Conservation (phyloP, 2,113 vertebrate genomes). For the Heptranchias perlo region DNA sequence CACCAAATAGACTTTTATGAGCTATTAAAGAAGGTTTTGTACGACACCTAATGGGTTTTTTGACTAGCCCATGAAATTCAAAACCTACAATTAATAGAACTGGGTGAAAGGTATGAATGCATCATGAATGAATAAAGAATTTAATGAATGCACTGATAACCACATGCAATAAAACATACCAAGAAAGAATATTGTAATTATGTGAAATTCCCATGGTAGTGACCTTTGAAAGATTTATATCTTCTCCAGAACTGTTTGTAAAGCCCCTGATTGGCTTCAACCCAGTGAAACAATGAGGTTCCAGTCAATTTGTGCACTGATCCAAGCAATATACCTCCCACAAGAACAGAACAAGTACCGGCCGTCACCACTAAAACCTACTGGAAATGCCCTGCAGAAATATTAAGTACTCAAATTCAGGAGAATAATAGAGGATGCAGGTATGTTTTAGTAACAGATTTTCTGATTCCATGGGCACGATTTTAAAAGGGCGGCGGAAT, state of each 20-base stretch:
- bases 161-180: constrained; percentile 18
- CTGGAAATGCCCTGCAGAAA: not conserved
- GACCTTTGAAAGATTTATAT: constrained; percentile 35
- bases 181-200: constrained; percentile 33
- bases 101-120: constrained; percentile 23
- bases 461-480: no score
- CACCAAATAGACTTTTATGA: not conserved
- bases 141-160: constrained; percentile 33
- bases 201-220: constrained; percentile 31
- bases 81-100: constrained; percentile 16
- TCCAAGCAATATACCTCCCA: constrained; percentile 30
- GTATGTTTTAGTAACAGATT: not conserved
- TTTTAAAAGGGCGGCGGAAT: no score
- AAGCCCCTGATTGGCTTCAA: not conserved
- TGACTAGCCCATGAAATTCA: not conserved
- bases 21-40: not conserved
- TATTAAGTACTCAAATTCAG: not conserved
- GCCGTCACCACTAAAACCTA: not conserved
- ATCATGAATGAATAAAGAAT: not conserved
- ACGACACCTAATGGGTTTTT: not conserved
- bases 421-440: not conserved
- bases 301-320: constrained; percentile 28
- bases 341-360: not conserved
- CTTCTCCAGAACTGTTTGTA: constrained; percentile 24
- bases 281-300: constrained; percentile 33